phyloP scores from a whole-genome alignment of 2,113 vertebrate genomes.

The Plectropomus leopardus region DNA sequence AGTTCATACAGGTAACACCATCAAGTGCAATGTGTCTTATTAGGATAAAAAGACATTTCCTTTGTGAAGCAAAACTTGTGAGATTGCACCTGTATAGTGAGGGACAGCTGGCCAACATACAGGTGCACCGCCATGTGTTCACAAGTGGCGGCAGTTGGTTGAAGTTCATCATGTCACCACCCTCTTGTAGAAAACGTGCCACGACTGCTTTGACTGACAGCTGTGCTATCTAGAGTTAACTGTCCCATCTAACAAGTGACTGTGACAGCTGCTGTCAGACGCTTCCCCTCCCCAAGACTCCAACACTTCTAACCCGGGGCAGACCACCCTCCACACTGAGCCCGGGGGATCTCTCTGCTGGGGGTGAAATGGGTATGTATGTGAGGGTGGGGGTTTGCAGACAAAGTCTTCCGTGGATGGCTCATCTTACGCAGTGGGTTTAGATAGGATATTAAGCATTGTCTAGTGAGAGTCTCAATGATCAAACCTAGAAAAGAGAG shows the following conservation, averaged over 20 bases:
- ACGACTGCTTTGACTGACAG: slow-evolving; percentile 69
- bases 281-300: slow-evolving; percentile 45
- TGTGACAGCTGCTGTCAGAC: slow-evolving; percentile 79
- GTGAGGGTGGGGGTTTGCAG: slow-evolving; percentile 23
- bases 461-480: slow-evolving; percentile 43
- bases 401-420: slow-evolving; percentile 41
- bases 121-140: slow-evolving; percentile 62
- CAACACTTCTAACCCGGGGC: slow-evolving; percentile 42
- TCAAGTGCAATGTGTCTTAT: not conserved
- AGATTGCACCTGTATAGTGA: slow-evolving; percentile 43
- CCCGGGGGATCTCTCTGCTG: slow-evolving; percentile 35
- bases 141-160: slow-evolving; percentile 61
- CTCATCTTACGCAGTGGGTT: slow-evolving; percentile 73
- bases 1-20: not conserved
- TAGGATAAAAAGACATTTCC: not conserved
- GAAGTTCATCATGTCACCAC: slow-evolving; percentile 58
- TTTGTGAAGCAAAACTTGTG: not conserved
- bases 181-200: slow-evolving; percentile 45
- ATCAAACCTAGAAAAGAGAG: slow-evolving; percentile 47
- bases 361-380: slow-evolving; percentile 4
- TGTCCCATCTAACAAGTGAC: slow-evolving; percentile 72
- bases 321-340: slow-evolving; percentile 67
- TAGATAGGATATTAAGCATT: slow-evolving; percentile 62
- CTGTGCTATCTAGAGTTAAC: slow-evolving; percentile 67
- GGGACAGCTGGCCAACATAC: slow-evolving; percentile 57